A percentile compares a stretch with the other conserved stretches of the same genome.
Evolutionary conservation across 2,113 vertebrate genomes (phyloP).

Genomic region (Anoura caudifer): DNA sequence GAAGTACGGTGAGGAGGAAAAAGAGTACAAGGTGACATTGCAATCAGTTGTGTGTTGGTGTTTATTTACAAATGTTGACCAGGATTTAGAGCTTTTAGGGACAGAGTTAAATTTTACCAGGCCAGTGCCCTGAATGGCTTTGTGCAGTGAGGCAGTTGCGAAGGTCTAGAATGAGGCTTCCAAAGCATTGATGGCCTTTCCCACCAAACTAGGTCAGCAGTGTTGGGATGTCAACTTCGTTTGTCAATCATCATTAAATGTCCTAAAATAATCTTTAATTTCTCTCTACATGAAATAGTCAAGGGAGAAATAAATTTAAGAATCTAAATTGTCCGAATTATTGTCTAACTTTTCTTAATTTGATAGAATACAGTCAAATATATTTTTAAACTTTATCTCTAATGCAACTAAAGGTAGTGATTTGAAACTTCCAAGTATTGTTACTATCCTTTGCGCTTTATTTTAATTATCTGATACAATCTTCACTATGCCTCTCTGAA

Average conservation of each 20-base stretch:
- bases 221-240: not conserved
- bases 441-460: not conserved
- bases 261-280: conserved; percentile 6
- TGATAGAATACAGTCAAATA: not conserved
- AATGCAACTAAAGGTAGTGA: not conserved
- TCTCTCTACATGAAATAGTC: not conserved
- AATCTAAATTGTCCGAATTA: not conserved
- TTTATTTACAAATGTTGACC: conserved; percentile 55
- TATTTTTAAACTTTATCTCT: not conserved
- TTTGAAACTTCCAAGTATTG: not conserved
- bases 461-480: conserved; percentile 24
- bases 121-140: not conserved
- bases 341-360: not conserved
- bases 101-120: conserved; percentile 23
- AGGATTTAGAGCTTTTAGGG: conserved; percentile 36
- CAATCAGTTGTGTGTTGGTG: not conserved
- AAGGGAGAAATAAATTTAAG: conserved; percentile 21
- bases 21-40: not conserved
- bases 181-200: conserved; percentile 10
- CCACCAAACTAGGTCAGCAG: not conserved
- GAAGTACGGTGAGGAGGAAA: not conserved
- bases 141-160: not conserved
- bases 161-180: conserved; percentile 25
- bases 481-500: not conserved
- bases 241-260: not conserved